Base-by-base conservation (phyloP, 2,797 vertebrate genomes). In the Peromyscus attwateri region DNA sequence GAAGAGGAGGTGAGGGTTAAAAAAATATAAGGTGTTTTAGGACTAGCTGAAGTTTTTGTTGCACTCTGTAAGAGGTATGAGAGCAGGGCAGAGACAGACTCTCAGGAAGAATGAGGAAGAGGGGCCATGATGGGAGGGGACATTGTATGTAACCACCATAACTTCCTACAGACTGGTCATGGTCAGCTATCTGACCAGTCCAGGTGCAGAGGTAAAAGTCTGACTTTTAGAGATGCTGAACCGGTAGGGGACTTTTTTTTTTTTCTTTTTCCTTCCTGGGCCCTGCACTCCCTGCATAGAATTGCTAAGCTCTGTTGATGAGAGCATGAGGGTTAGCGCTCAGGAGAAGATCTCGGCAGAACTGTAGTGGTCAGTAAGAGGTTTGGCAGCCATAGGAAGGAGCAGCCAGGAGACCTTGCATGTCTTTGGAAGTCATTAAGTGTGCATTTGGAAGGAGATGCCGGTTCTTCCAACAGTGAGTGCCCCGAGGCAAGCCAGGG, bases 11-110 rank as follows among this genome's bases (percentile, higher is more conserved):
- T 6, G 21, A 17, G 75, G 49, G 43, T 6, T 27, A n/a, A 60
- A 31, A 43, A 31, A 6, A 2, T 13, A 3, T 0, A 25, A 19
- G 7, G 6, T 19, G n/a, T 37, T 25, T 57, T 43, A 25, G 40
- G 81, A 17, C 23, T 82, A 62, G 10, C 23, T 25, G 14, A 43
- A 31, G 12, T 13, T 70, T 46, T 17, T 25, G 9, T n/a, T 6
- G 57, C 10, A 34, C 49, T 34, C 52, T 16, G 37, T 34, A 4
- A 79, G 21, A 4, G 55, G 10, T 29, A 12, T 49, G 49, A 73
- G 49, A 23, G 40, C 27, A n/a, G 46, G 43, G 14, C 23, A 19
- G 6, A 40, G 11, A 21, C 34, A 62, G 73, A 43, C 57, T 3
- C 9, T 60, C 55, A 60, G 27, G 27, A 76, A 27, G 52, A 66